Evolutionary conservation across 30 jellyfish, hydroid and myxozoan genomes (phyloP).

Genomic region (Aurelia coerulea): DNA sequence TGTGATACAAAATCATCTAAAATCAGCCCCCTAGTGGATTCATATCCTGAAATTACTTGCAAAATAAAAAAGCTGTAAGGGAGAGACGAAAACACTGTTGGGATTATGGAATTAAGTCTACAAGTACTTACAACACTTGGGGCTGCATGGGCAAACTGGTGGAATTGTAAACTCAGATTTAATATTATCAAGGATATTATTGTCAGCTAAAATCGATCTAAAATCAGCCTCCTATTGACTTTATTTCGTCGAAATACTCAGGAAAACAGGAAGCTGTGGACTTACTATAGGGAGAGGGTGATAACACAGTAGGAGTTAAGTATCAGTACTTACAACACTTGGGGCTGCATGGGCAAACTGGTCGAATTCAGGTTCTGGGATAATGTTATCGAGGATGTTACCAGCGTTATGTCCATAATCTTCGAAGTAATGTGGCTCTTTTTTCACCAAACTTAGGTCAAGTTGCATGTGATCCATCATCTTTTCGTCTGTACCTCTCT

Average conservation of each 20-base stretch:
- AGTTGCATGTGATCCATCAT: constrained; percentile 84
- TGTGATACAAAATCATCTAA: no score
- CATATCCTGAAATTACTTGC: no score
- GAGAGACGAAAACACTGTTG: no score
- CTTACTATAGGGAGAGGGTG: no score
- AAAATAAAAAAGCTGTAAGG: no score
- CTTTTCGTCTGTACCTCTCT: background rate
- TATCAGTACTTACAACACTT: constrained; percentile 54
- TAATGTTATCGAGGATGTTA: constrained; percentile 84
- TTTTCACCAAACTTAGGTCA: constrained; percentile 82
- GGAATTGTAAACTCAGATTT: constrained; percentile 63
- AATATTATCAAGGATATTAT: constrained; percentile 81
- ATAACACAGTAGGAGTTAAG: no score
- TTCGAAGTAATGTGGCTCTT: constrained; percentile 82
- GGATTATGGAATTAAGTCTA: no score
- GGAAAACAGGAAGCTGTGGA: no score
- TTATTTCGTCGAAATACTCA: no score
- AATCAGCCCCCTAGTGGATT: no score
- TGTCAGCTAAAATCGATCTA: no score
- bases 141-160: constrained; percentile 84
- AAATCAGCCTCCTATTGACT: no score
- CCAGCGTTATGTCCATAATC: constrained; percentile 93
- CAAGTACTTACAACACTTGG: constrained; percentile 61
- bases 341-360: constrained; percentile 85
- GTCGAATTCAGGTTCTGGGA: constrained; percentile 86